Base-by-base conservation (phyloP, 2,888 invertebrate genomes). In the Linyphia triangularis region DNA sequence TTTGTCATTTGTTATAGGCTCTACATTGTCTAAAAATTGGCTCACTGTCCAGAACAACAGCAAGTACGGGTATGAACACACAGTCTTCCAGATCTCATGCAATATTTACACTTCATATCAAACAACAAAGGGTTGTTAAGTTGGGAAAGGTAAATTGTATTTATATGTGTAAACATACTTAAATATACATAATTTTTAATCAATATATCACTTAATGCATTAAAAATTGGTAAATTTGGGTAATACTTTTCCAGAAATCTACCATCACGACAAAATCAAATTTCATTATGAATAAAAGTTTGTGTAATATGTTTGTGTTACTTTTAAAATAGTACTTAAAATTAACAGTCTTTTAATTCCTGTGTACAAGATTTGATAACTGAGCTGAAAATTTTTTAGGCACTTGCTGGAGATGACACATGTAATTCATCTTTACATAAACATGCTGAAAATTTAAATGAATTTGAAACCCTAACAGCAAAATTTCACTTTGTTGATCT, bases 401-500 rank as follows among this genome's bases (percentile, higher is more conserved):
- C 33, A 13, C 51, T 67, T 40, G 6, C 30, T 26, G 43, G 73
- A 40, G 78, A 57, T 37, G 85, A 89, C 37, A 79, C 89, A 24
- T 89, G 89, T 40, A 83, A 84, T 84, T 84, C 89, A 4, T 65
- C 79, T 22, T 30, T 73, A 37, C 89, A 89, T 37, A 79, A 81
- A 33, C 85, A 90, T 81, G 28, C 22, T 24, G 81, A 94, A 26
- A 92, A 93, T 0, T 94, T 95, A 0, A 95, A 95, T 90, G 97
- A 97, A 92, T 96, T 98, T 91, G 99, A 99, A 93, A 98, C 98
- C 0, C 94, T 99, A 61, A 96, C 97, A 0, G 98, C 99, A 0
- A 99, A 99, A 93, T 99, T 99, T 93, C 99, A 99, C 94, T 99
- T 99, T 93, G 99, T 99, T 4, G 99, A 99, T 94, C 94, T 99